A percentile compares a stretch with the other conserved stretches of the same genome.
phyloP scores from a whole-genome alignment of 2,888 invertebrate genomes.

The Tetragonula carbonaria region DNA sequence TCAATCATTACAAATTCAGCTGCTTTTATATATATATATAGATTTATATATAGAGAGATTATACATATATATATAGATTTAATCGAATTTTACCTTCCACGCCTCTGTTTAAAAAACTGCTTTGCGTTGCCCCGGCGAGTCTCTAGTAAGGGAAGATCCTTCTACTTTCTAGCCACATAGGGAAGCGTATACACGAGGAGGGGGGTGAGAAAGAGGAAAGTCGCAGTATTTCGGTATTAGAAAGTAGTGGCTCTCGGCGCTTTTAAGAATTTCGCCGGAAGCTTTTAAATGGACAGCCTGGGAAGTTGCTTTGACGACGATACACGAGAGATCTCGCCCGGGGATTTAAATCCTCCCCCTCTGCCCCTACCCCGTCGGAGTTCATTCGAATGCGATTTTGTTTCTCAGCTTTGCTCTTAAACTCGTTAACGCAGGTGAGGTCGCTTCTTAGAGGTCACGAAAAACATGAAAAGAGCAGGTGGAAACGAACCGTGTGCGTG shows the following conservation, averaged over 20 bases:
- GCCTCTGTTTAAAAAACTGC: background rate
- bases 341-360: conserved; percentile 23
- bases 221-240: conserved; percentile 38
- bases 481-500: background rate
- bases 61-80: too few species aligned
- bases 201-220: background rate
- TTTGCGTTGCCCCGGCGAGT: background rate
- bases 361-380: background rate
- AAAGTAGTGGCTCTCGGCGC: conserved; percentile 33
- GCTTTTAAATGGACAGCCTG: conserved; percentile 41
- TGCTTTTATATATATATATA: too few species aligned
- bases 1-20: too few species aligned
- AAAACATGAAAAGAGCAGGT: too few species aligned
- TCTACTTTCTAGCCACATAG: background rate
- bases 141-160: background rate
- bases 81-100: background rate
- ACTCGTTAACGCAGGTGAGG: background rate
- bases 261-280: conserved; percentile 42
- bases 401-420: background rate
- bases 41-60: too few species aligned
- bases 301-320: conserved; percentile 49
- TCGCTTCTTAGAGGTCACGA: too few species aligned
- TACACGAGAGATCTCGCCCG: conserved; percentile 13
- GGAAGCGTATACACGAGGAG: too few species aligned
- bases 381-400: conserved; percentile 10